Evolutionary conservation across 2,113 vertebrate genomes (phyloP), one percentile per base, ranked within the genome.

Genomic region (Grus americana): DNA sequence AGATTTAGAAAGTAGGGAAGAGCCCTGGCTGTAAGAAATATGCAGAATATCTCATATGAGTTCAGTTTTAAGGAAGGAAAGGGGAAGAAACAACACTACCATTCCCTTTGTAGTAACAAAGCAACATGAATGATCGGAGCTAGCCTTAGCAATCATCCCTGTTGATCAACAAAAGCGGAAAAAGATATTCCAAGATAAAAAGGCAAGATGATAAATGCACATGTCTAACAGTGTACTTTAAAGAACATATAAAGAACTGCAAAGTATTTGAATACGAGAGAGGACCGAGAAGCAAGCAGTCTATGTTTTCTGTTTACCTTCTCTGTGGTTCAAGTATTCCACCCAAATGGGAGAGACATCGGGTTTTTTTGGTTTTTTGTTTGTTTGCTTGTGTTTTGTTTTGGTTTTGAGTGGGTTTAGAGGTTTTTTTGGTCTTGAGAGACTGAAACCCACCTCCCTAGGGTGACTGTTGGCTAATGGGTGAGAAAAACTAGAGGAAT

Each of bases 341-440:
- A 76, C 6, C 4, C 11, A 29, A 54, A 66, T 5, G 7, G 6
- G 11, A 92, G 12, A 70, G 83, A 58, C 5, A 27, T 10, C 9
- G 12, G 42, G 42, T 11, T 1, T 2, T 50, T 38, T 4, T 1
- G 23, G 2, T 3, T 10, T 3, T 10, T 40, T 34, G 12, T 22
- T 34, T 19, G 13, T 57, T 71, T 66, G 46, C 46, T 73, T 79
- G 46, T 29, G 12, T 8, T 47, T 72, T 68, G 5, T 4, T 46
- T 65, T 52, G 19, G 15, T 16, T 70, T 42, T 9, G 7, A 3
- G 5, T 24, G 6, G 5, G 4, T 49, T 32, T n/a, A 15, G 52
- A 75, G 20, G 5, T 3, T 66, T 40, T 73, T 76, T 88, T 62
- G 80, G 10, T 52, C 44, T 86, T 68, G 12, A 86, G 49, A 85